Base-by-base conservation (phyloP, 2,888 invertebrate genomes). In the Lasioglossum villosulum region DNA sequence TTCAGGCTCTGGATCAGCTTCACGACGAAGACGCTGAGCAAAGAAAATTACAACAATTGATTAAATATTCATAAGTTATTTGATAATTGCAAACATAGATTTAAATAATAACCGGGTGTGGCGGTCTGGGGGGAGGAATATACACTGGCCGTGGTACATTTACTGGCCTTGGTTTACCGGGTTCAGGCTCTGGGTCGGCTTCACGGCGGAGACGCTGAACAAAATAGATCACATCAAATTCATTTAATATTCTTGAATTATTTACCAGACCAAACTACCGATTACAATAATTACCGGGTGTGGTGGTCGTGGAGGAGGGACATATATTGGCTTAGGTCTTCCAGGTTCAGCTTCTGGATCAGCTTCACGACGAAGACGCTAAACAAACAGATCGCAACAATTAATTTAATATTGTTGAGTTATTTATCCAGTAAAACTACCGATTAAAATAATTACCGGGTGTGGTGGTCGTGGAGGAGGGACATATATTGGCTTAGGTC, bases 331-430 rank as follows among this genome's bases (percentile, higher is more conserved):
- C n/a, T 2, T 45, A 45, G 14, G 45, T 2, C 2, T 42, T 45
- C 4, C 52, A 0, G 71, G 75, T 52, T 73, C 78, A 19, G 78
- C 2, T 63, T 82, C 80, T 12, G 77, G n/a, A 0, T 80, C 72
- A 1, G 75, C 79, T 45, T 89, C 85, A 34, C 87, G 87, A 16
- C 86, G 80, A 39, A 79, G 78, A 78, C 88, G 87, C 87, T 88
- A 19, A 14, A 30, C 19, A 39, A 75, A 74, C 10, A 39, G 63
- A 45, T 34, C 4, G 42, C 27, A 59, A 48, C 0, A 37, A n/a
- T 74, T 39, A n/a, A 56, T 16, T 12, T 8, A 37, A 14, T 16
- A 2, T n/a, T n/a, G 10, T 10, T 27, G 5, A 42, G 42, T 42
- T 42, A 45, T 45, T 45, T 45, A 4, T 0, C 1, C 14, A 12